Evolutionary conservation across 2,888 invertebrate species (phyloP), one percentile per base, ranked within the genome.

Genomic region (Dryomyza anilis): DNA sequence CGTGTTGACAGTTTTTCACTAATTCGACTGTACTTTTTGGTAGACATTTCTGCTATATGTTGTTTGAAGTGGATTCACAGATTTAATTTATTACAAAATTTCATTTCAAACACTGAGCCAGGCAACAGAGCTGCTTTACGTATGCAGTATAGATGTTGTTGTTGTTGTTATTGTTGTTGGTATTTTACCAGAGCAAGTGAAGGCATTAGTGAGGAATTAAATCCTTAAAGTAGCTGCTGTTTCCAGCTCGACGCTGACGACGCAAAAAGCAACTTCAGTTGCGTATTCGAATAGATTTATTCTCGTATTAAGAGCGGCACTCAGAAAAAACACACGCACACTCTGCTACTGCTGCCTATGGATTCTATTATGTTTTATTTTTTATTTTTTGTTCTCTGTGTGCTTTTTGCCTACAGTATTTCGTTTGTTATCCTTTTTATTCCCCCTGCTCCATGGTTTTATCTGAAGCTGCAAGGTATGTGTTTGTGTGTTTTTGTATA

Each of bases 211-310:
- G 25, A 59, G 21, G 48, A 59, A 59, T 59, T 48, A 48, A 59
- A 59, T 59, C 59, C 48, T 16, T 48, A 59, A 59, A 59, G 59
- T 59, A 59, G 59, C 48, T 59, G 29, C n/a, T n/a, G n/a, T n/a
- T n/a, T n/a, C n/a, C n/a, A 48, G 25, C 29, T 16, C 10, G 33
- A n/a, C 33, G 14, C 52, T 29, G 3, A 39, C 3, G 33, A 23
- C 8, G 56, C 23, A 16, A 27, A 14, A 39, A 56, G 23, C 59
- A 46, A 48, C 59, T 59, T 33, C 59, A 59, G 48, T 59, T 59
- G 59, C 48, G 29, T 59, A 59, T 33, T 59, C 59, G 33, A 33
- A 59, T 48, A 59, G 58, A 58, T 58, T 58, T 58, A 58, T 59
- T 16, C 48, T 30, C 48, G 59, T 59, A 59, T 48, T 48, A 59